Conservation (phyloP, 2,888 invertebrate species). For the Didymodactylos carnosus region DNA sequence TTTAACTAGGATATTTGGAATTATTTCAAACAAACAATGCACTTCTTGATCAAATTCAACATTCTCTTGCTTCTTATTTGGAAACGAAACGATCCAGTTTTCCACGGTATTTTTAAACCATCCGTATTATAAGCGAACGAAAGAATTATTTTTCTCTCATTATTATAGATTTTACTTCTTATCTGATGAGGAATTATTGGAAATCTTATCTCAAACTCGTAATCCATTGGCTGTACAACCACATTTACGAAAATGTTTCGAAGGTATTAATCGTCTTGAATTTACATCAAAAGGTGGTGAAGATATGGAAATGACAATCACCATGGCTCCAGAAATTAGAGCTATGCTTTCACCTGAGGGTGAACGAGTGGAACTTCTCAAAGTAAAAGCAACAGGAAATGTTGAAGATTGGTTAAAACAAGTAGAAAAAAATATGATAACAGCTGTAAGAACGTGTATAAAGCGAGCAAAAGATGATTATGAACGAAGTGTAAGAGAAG, state of each 20-base stretch:
- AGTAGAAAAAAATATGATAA: constrained; percentile 72
- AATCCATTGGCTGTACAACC: constrained; percentile 68
- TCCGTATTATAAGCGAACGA: neutral
- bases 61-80: constrained; percentile 67
- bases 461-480: constrained; percentile 53
- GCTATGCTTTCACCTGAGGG: constrained; percentile 76
- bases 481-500: constrained; percentile 43
- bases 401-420: constrained; percentile 77
- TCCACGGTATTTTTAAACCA: constrained; percentile 37
- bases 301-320: constrained; percentile 7
- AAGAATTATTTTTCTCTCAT: constrained; percentile 17
- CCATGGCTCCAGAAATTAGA: constrained; percentile 52
- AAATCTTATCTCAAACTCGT: constrained; percentile 69
- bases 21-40: constrained; percentile 52
- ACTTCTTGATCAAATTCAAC: constrained; percentile 65
- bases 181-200: constrained; percentile 67
- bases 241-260: constrained; percentile 66
- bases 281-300: constrained; percentile 23
- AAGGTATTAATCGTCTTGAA: constrained; percentile 34
- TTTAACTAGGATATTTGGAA: constrained; percentile 38
- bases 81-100: constrained; percentile 70
- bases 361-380: constrained; percentile 56
- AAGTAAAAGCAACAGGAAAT: constrained; percentile 53
- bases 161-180: constrained; percentile 55
- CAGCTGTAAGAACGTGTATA: constrained; percentile 54